Base-by-base conservation (phyloP, 2,797 vertebrate species). In the Microctenopoma steveboyesi region DNA sequence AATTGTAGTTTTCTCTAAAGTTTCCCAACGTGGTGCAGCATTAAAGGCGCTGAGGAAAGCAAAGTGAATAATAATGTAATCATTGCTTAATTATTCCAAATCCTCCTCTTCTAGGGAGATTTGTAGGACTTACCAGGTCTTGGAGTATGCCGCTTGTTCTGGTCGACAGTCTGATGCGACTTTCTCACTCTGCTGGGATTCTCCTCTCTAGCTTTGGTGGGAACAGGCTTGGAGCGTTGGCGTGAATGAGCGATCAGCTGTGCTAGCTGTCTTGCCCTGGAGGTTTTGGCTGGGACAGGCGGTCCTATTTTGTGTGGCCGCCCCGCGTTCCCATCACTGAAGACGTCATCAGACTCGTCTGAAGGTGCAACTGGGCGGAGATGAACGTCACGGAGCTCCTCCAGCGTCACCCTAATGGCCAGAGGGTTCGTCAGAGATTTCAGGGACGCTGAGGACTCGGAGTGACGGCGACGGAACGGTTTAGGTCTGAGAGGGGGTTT, bases 201-300 rank as follows among this genome's bases (percentile, higher is more conserved):
- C 0, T 92, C 54, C 9, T 64, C 58, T 14, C 37, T 22, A 25
- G 33, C 28, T n/a, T 68, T 46, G 14, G 13, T 48, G 4, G 50
- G 4, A 6, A 55, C 50, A 3, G 69, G 30, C 22, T 28, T 3
- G 3, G 22, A 72, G 64, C 65, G 37, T 28, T 37, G 83, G 45
- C 72, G 78, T 2, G 91, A 88, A 55, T 85, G 89, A 10, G 91
- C 85, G 12, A 94, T 86, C 61, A 95, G 89, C 37, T 82, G 89
- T 0, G 93, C 81, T 91, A 89, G 86, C 90, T 94, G 78, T 70
- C 54, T 82, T 0, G 95, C 91, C 87, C 81, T 78, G 0, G 86
- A 74, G 0, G 96, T 95, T 83, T 99, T 99, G 62, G 94, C 93
- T 0, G 95, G 94, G 58, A 98, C 91, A 0, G 95, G 94, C 0